Percentiles rank a stretch among this genome's conserved stretches.
Evolutionary conservation across 2,888 invertebrate genomes (phyloP).

Genomic region (Tortrix viridana): DNA sequence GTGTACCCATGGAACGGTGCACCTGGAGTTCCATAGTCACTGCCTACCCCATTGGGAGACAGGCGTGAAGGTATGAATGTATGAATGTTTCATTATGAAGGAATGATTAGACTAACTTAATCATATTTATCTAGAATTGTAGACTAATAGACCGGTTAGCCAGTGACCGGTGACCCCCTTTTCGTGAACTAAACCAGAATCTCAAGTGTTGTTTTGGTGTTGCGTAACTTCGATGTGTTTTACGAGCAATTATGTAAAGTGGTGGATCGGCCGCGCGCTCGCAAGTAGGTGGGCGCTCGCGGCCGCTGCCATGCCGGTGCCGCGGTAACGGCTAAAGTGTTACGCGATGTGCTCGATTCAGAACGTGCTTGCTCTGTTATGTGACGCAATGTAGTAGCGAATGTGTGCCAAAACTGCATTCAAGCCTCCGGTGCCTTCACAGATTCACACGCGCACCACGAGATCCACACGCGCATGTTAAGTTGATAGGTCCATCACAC

Average conservation of each 20-base stretch:
- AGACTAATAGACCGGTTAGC: conserved; percentile 49
- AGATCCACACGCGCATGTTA: neutral
- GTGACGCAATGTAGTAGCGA: conserved; percentile 71
- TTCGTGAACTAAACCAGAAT: conserved; percentile 63
- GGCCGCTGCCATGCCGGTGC: conserved; percentile 39
- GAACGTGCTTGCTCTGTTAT: conserved; percentile 51
- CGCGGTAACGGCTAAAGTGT: conserved; percentile 78
- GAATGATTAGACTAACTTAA: neutral
- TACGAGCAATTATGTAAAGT: conserved; percentile 80
- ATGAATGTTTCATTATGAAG: no score
- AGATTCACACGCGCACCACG: conserved; percentile 43
- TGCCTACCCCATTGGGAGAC: no score
- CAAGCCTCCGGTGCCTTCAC: conserved; percentile 58
- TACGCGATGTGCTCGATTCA: conserved; percentile 76
- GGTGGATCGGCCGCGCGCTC: conserved; percentile 58
- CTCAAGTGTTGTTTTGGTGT: conserved; percentile 70
- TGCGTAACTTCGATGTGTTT: conserved; percentile 74
- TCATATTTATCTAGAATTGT: conserved; percentile 45
- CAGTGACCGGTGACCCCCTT: conserved; percentile 63
- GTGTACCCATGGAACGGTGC: no score
- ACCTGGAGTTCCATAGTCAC: no score
- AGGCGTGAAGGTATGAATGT: no score
- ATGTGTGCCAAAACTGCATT: conserved; percentile 82
- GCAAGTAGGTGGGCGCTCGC: conserved; percentile 64
- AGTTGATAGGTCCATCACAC: neutral